These are phyloP conservation scores for Orientallactaga sibirica DNA, from an alignment of 2,797 vertebrate genomes.

Conservation along the genomic window DNA sequence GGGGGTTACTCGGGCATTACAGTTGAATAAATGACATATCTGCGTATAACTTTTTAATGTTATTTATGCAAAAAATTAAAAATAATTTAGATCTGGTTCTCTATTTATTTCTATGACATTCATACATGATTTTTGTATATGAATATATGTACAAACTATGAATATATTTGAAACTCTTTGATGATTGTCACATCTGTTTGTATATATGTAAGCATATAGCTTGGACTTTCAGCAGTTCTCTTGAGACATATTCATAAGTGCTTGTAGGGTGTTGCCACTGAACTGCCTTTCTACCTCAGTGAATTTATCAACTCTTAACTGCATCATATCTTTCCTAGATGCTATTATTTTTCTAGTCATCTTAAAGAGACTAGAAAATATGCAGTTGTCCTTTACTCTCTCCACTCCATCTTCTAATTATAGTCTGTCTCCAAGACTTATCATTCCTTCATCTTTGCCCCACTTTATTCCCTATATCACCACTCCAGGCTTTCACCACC, in stretches of 20 bases:
- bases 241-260: background rate
- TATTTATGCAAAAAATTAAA: slow-evolving; percentile 6
- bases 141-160: background rate
- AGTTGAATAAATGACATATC: slow-evolving; percentile 24
- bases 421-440: slow-evolving; percentile 36
- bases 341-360: slow-evolving; percentile 60
- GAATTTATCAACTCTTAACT: slow-evolving; percentile 27
- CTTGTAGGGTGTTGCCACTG: background rate
- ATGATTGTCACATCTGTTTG: background rate
- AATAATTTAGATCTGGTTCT: background rate
- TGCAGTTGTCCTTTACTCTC: slow-evolving; percentile 53
- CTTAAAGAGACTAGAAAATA: slow-evolving; percentile 41
- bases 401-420: slow-evolving; percentile 67
- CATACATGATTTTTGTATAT: background rate
- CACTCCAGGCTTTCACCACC: slow-evolving; percentile 66
- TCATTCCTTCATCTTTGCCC: slow-evolving; percentile 66
- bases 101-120: slow-evolving; percentile 2
- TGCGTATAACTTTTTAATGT: slow-evolving; percentile 16
- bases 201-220: background rate
- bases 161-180: background rate
- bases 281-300: background rate
- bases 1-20: background rate
- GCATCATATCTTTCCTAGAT: slow-evolving; percentile 14
- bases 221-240: background rate
- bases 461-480: slow-evolving; percentile 33